phyloP scores from a whole-genome alignment of 2,113 vertebrate genomes.

The Cavia porcellus region DNA sequence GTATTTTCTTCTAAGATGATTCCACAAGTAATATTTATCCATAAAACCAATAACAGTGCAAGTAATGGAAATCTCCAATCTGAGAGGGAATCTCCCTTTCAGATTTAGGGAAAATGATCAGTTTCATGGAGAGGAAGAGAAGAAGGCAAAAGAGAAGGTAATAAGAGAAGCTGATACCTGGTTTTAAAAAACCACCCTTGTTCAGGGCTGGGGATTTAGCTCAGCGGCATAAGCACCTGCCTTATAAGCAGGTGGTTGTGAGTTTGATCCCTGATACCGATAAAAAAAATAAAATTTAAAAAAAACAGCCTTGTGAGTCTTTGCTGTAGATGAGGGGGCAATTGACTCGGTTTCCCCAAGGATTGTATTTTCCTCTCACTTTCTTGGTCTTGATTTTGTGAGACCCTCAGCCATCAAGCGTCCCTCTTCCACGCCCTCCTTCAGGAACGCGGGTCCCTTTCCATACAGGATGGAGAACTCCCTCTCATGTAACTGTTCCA shows the following conservation, averaged over 20 bases:
- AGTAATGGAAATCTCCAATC: background rate
- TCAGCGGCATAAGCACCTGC: too few relatives aligned
- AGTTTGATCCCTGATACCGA: too few relatives aligned
- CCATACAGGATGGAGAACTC: accelerated
- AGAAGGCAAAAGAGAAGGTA: background rate
- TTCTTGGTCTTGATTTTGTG: background rate
- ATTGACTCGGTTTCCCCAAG: accelerated
- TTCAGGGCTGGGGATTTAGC: too few relatives aligned
- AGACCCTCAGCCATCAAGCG: background rate
- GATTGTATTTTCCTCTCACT: accelerated
- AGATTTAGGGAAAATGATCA: background rate
- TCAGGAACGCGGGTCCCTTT: background rate
- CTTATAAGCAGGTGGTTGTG: too few relatives aligned
- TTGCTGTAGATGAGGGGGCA: background rate
- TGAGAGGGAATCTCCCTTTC: too few relatives aligned
- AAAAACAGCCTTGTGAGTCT: background rate
- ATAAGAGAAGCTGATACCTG: too few relatives aligned
- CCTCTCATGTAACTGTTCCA: background rate
- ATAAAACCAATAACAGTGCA: too few relatives aligned
- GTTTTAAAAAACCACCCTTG: background rate
- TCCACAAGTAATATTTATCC: accelerated
- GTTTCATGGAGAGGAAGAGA: background rate
- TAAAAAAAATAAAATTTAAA: too few relatives aligned
- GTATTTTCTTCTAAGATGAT: background rate
- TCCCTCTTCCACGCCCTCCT: accelerated